phyloP scores from a whole-genome alignment of 2,113 vertebrate species.

The Tupaia chinensis region DNA sequence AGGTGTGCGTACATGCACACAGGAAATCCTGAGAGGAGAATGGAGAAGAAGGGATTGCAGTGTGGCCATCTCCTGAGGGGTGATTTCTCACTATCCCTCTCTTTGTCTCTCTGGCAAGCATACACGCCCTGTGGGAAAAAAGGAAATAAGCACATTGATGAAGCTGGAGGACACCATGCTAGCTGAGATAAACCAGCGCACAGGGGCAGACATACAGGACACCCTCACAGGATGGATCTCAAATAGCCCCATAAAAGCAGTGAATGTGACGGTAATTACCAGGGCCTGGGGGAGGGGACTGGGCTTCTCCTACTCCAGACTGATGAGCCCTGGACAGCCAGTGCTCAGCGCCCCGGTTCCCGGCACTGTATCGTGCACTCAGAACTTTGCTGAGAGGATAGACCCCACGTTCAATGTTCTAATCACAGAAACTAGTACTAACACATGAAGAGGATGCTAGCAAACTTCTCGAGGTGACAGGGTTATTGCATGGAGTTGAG shows the following conservation, averaged over 20 bases:
- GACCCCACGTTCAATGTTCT: not conserved
- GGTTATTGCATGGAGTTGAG: not conserved
- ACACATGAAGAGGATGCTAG: not conserved
- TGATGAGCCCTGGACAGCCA: not conserved
- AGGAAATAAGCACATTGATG: too few species aligned
- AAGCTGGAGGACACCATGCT: not conserved
- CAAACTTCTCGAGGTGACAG: not conserved
- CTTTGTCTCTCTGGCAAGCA: too few species aligned
- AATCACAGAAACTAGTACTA: not conserved
- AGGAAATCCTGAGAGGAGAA: too few species aligned
- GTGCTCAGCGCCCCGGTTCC: too few species aligned
- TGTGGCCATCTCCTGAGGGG: too few species aligned
- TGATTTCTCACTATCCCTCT: too few species aligned
- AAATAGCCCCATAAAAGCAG: not conserved
- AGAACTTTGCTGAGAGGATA: not conserved
- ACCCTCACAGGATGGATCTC: not conserved
- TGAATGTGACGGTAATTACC: not conserved
- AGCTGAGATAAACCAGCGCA: not conserved
- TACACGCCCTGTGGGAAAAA: too few species aligned
- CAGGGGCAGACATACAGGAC: too few species aligned
- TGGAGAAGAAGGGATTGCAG: too few species aligned
- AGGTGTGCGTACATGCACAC: too few species aligned
- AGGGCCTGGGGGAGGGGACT: too few species aligned
- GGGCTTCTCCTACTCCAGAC: not conserved
- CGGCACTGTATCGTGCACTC: not conserved